Base-by-base conservation (phyloP, 2,797 vertebrate genomes). In the Notolabrus celidotus region DNA sequence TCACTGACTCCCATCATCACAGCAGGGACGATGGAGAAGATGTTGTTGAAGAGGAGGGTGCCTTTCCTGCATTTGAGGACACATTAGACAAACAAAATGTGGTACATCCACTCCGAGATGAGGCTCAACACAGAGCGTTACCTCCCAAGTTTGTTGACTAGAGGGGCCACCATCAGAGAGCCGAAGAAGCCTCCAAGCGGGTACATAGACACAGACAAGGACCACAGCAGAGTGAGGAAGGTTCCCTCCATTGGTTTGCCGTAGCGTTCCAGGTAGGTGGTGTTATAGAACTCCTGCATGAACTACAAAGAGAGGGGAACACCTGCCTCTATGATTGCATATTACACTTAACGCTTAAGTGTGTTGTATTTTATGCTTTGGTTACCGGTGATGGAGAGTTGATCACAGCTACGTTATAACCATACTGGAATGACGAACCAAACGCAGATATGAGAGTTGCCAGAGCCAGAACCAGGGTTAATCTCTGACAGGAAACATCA, bases 391-490 rank as follows among this genome's bases (percentile, higher is more conserved):
- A 79, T 7, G 97, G 97, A 41, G 97, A 96, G 88, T 97, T 98
- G 81, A 99, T 73, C 0, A 89, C 95, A 2, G 97, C 94, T 58
- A 98, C 96, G 0, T 98, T 99, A 85, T 98, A 99, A 10, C 97
- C 97, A 0, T 98, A 98, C 90, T 99, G 97, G 93, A 99, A 98
- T 16, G 97, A 98, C 0, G 97, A 98, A n/a, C 97, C 97, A 38
- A 99, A 97, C 0, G 95, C 86, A 7, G 96, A 93, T 17, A 97
- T 66, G 65, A 98, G 89, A 0, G 95, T 90, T 0, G 93, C 94
- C 73, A 95, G 36, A 0, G 67, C 91, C 3, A 98, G 93, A 16
- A 92, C 43, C 0, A 71, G 1, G 0, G 96, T 97, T 59, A 97
- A 74, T 74, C 70, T 94, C 97, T 99, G 92, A 16, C 16, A 50